Conservation (phyloP, 2,113 vertebrate genomes). For the Brienomyrus brachyistius region DNA sequence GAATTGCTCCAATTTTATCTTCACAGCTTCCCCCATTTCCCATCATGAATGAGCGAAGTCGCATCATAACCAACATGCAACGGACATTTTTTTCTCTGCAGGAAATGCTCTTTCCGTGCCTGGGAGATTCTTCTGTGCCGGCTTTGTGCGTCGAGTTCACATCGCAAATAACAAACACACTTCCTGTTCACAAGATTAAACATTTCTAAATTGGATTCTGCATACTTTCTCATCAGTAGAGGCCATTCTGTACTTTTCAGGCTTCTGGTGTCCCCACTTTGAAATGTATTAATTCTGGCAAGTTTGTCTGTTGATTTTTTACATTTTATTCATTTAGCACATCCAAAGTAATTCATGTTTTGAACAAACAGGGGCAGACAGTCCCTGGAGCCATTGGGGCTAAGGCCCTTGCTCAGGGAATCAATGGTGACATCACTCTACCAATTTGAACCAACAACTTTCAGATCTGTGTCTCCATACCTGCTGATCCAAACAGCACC, state of each 20-base stretch:
- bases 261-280: neutral
- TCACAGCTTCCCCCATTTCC: neutral
- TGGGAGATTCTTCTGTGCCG: neutral
- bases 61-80: neutral
- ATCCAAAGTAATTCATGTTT: neutral
- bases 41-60: neutral
- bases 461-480: neutral
- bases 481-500: neutral
- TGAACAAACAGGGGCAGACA: neutral
- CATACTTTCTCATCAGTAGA: neutral
- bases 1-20: constrained; percentile 4
- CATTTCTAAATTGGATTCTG: neutral
- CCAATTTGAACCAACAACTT: neutral
- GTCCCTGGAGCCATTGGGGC: neutral
- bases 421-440: neutral
- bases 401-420: neutral
- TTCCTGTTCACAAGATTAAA: neutral
- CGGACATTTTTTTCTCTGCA: neutral
- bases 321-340: neutral
- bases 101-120: neutral
- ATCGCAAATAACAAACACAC: neutral
- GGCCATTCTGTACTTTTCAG: neutral
- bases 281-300: neutral
- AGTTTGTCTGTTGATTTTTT: neutral
- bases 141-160: neutral